These are phyloP conservation scores for Dicyema japonicum DNA, from an alignment of 1,140 invertebrate species.

Conservation along the genomic window DNA sequence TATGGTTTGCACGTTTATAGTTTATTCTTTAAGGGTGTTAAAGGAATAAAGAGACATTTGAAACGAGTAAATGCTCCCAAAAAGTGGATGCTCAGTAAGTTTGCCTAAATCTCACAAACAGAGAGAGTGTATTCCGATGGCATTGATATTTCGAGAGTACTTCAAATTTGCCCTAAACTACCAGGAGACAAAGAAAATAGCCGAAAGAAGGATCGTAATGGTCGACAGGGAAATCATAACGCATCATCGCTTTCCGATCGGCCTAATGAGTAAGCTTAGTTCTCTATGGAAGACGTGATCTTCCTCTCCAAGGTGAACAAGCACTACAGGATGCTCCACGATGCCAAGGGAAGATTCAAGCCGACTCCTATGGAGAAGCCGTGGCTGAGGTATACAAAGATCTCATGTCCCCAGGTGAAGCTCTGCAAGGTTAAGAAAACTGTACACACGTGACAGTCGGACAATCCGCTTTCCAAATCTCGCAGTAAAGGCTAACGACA, in stretches of 20 bases:
- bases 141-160: conserved; percentile 76
- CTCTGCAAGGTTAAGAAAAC: too few species aligned
- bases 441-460: conserved; percentile 77
- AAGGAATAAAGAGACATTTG: conserved; percentile 93
- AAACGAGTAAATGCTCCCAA: conserved; percentile 92
- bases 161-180: conserved; percentile 88
- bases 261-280: conserved; percentile 62
- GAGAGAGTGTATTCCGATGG: conserved; percentile 67
- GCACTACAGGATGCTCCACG: conserved; percentile 81
- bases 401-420: too few species aligned
- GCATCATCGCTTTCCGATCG: conserved; percentile 73
- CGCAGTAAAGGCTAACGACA: conserved; percentile 74
- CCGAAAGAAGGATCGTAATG: too few species aligned
- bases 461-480: conserved; percentile 95
- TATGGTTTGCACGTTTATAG: too few species aligned
- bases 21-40: too few species aligned
- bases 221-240: conserved; percentile 90
- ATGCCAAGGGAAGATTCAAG: conserved; percentile 90
- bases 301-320: conserved; percentile 88
- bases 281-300: conserved; percentile 61
- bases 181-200: conserved; percentile 77
- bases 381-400: too few species aligned
- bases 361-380: too few species aligned
- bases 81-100: conserved; percentile 98
- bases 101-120: conserved; percentile 84